phyloP scores from a whole-genome alignment of 2,113 vertebrate genomes.

The Tachuris rubrigastra region DNA sequence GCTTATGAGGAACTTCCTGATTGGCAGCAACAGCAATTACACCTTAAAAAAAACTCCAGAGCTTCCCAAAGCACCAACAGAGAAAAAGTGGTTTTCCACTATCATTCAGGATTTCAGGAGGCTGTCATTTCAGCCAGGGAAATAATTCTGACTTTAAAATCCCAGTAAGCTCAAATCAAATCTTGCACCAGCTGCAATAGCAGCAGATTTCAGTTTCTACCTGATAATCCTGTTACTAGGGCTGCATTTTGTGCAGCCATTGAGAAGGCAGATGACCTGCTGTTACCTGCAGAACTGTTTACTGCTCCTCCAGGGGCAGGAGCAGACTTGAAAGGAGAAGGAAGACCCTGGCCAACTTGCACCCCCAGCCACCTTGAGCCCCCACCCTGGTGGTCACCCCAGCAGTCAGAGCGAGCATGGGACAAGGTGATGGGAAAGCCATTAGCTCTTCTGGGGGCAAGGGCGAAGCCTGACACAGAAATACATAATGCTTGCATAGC shows the following conservation, averaged over 20 bases:
- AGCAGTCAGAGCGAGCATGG: fast-evolving
- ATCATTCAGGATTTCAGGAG: not conserved
- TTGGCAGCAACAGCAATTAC: not conserved
- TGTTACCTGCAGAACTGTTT: fast-evolving
- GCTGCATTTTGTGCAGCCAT: fast-evolving
- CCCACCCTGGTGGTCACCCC: fast-evolving
- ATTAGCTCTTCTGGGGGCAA: fast-evolving
- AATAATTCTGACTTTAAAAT: not conserved
- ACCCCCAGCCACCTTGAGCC: not conserved
- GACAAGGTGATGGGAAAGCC: not conserved
- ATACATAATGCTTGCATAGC: fast-evolving
- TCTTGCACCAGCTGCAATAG: fast-evolving
- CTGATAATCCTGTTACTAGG: not conserved
- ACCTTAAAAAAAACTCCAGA: not conserved
- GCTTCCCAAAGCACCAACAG: not conserved
- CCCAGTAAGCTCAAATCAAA: not conserved
- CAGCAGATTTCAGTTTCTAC: not conserved
- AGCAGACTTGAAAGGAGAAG: fast-evolving
- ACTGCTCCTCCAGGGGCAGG: not conserved
- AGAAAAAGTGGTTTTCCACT: not conserved
- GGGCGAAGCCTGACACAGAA: not conserved
- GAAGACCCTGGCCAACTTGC: fast-evolving
- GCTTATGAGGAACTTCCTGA: not conserved
- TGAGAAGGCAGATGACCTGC: not conserved
- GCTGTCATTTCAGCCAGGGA: not conserved